Percentiles rank a stretch among this genome's conserved stretches.
Evolutionary conservation across 1,140 invertebrate genomes (phyloP).

Genomic region (Drosophila truncata): DNA sequence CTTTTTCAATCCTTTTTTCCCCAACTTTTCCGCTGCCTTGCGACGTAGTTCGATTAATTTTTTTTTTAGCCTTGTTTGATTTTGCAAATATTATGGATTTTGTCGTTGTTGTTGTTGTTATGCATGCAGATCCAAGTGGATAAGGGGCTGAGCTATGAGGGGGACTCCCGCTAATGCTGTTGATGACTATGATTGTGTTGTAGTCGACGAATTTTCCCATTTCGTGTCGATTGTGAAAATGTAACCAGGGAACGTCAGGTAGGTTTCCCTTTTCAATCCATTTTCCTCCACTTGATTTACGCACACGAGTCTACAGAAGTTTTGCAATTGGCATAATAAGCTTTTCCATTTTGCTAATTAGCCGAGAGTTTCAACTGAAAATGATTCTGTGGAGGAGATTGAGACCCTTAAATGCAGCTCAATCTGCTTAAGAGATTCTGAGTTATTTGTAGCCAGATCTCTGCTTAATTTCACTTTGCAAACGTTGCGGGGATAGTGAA

Average conservation of each 20-base stretch:
- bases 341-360: conserved; percentile 54
- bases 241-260: conserved; percentile 13
- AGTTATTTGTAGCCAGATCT: conserved; percentile 9
- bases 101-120: conserved; percentile 47
- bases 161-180: conserved; percentile 24
- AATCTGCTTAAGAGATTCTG: conserved; percentile 15
- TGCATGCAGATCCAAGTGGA: conserved; percentile 43
- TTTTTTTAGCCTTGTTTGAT: conserved; percentile 42
- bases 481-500: conserved; percentile 10
- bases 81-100: conserved; percentile 61
- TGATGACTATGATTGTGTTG: conserved; percentile 47
- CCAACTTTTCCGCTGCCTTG: conserved; percentile 24
- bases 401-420: conserved; percentile 13
- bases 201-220: conserved; percentile 18
- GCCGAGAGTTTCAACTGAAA: conserved; percentile 17
- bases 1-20: conserved; percentile 28
- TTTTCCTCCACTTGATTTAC: conserved; percentile 40
- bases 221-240: conserved; percentile 20
- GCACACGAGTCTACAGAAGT: conserved; percentile 23
- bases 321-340: conserved; percentile 45
- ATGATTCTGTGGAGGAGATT: neutral
- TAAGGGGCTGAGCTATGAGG: neutral
- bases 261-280: conserved; percentile 13
- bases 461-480: conserved; percentile 33
- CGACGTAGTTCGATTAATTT: conserved; percentile 52